Evolutionary conservation across 2,888 invertebrate genomes (phyloP).

Genomic region (Lysandra coridon): DNA sequence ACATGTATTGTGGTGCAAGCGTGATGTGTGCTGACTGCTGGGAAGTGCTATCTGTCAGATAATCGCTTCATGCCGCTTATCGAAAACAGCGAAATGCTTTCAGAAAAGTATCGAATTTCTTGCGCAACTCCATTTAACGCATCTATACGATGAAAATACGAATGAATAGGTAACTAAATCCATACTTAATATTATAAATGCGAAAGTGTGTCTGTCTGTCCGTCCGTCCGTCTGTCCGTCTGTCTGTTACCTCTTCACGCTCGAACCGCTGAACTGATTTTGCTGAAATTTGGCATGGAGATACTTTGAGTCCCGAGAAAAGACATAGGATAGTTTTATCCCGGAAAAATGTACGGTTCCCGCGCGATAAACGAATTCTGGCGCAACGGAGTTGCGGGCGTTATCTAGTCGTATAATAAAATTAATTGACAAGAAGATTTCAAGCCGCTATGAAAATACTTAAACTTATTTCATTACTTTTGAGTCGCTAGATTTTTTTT

Average conservation of each 20-base stretch:
- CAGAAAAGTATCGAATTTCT: slow-evolving; percentile 1
- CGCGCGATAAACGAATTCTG: too few relatives aligned
- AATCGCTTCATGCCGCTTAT: slow-evolving; percentile 24
- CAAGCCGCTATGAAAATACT: not conserved
- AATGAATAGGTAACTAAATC: not conserved
- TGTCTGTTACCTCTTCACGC: too few relatives aligned
- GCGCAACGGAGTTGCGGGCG: too few relatives aligned
- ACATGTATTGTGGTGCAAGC: not conserved
- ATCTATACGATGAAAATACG: not conserved
- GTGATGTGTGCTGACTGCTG: not conserved
- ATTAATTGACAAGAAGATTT: not conserved
- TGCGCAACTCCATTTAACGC: not conserved
- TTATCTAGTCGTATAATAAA: not conserved
- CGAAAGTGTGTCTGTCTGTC: too few relatives aligned
- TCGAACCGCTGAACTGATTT: too few relatives aligned
- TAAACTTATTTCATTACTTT: not conserved
- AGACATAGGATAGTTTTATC: too few relatives aligned
- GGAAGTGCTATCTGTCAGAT: slow-evolving; percentile 5
- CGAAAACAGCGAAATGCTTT: slow-evolving; percentile 21
- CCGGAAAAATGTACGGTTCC: too few relatives aligned
- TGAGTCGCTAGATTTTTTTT: not conserved
- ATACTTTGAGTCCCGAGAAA: too few relatives aligned
- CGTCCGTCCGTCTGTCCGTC: too few relatives aligned
- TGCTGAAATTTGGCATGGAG: too few relatives aligned
- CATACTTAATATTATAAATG: too few relatives aligned